Evolutionary conservation across 1,140 invertebrate genomes (phyloP).

Genomic region (Hypsibius dujardini): DNA sequence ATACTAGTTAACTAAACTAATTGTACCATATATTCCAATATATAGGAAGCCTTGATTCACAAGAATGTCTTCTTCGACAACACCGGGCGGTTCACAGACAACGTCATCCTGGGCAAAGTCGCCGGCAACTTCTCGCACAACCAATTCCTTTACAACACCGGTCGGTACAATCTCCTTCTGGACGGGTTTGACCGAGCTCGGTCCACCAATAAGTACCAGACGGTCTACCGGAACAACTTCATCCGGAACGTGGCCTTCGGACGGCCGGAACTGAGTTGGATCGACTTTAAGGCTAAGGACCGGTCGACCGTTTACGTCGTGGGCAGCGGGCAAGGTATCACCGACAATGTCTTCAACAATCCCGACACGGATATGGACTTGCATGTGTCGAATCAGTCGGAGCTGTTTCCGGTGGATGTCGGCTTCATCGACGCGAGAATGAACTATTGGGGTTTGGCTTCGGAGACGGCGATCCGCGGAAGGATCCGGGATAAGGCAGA

Average conservation of each 20-base stretch:
- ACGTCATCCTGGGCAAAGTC: not conserved
- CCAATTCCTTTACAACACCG: constrained; percentile 3
- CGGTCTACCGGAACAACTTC: not conserved
- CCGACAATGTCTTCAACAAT: not conserved
- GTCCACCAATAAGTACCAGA: not conserved
- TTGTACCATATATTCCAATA: not conserved
- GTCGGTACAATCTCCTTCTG: not conserved
- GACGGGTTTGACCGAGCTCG: not conserved
- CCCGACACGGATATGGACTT: not conserved
- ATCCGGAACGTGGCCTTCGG: not conserved
- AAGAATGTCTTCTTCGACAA: constrained; percentile 5
- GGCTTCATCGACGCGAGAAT: constrained; percentile 30
- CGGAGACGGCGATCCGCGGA: constrained; percentile 32
- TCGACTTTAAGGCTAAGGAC: not conserved
- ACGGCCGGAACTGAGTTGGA: not conserved
- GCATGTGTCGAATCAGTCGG: not conserved
- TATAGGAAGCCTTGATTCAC: not conserved
- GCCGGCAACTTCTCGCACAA: not conserved
- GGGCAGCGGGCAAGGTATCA: not conserved
- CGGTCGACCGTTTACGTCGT: not conserved
- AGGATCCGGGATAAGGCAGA: constrained; percentile 35
- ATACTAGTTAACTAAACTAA: too few species aligned
- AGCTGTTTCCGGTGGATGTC: constrained; percentile 19
- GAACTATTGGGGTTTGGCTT: constrained; percentile 38
- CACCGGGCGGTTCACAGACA: not conserved